Evolutionary conservation across 2,113 vertebrate genomes (phyloP).

Genomic region (Myxocyprinus asiaticus): DNA sequence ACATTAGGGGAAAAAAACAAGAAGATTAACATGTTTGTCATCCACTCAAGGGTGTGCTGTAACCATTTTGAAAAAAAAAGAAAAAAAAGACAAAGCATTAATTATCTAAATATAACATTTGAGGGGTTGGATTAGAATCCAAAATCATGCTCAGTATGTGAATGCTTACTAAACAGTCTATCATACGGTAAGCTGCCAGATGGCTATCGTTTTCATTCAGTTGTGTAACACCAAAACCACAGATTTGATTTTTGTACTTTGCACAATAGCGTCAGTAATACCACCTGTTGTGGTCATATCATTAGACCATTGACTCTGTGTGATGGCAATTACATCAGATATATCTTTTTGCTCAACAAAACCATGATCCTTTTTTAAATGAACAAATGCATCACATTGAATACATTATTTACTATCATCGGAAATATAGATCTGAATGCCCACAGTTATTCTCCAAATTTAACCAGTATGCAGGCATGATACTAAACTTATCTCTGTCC

Average conservation of each 20-base stretch:
- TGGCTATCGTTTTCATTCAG: conserved; percentile 77
- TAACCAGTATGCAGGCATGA: no score
- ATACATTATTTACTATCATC: background rate
- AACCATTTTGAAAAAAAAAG: conserved; percentile 32
- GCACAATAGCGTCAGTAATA: conserved; percentile 42
- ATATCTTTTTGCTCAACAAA: background rate
- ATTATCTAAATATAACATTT: conserved; percentile 69
- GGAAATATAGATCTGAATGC: background rate
- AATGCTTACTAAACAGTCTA: conserved; percentile 64
- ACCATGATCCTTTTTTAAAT: no score
- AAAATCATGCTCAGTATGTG: conserved; percentile 67
- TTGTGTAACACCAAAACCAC: conserved; percentile 73
- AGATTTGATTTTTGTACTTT: conserved; percentile 49
- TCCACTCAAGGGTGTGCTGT: conserved; percentile 54
- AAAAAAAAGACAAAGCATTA: conserved; percentile 54
- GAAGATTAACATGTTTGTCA: conserved; percentile 50
- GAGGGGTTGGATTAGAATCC: conserved; percentile 64
- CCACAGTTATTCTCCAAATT: no score
- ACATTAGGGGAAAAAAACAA: background rate
- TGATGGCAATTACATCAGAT: background rate
- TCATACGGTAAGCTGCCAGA: conserved; percentile 69
- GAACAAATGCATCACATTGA: no score
- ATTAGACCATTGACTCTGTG: conserved; percentile 20
- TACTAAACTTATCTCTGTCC: no score
- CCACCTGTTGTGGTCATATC: conserved; percentile 5